Base-by-base conservation (phyloP, 2,797 vertebrate species). In the Sciurus carolinensis region DNA sequence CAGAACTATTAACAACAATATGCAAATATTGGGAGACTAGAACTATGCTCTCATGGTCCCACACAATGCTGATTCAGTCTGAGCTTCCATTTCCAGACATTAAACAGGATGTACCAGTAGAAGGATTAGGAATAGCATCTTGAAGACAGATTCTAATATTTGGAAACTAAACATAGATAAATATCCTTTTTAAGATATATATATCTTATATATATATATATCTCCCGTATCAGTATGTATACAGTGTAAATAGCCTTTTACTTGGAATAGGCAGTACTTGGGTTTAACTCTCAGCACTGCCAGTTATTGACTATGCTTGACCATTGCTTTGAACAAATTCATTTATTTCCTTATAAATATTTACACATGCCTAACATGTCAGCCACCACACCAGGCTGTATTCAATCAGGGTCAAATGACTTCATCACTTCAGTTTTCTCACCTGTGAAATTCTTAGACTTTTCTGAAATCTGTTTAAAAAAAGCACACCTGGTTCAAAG, bases 71-170 rank as follows among this genome's bases (percentile, higher is more conserved):
- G 33, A 36, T 54, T 57, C 33, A 22, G 13, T 26, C 75, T 69
- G 22, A 36, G 10, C 33, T 77, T 26, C 12, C 26, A 13, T 87
- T 64, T 87, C 69, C 36, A 50, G 28, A 42, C 52, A 36, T 10
- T 54, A 71, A 85, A 71, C 67, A 22, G 50, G 39, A 36, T 84
- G 39, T 8, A 7, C n/a, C 33, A 30, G 5, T 71, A 69, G 72
- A 72, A 87, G 36, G 33, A 54, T 69, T 87, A 22, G 50, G 18
- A 77, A 73, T 47, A 73, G 33, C 33, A 44, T 72, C 88, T 76
- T 62, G 20, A 94, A 82, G 73, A 82, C 7, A 66, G 10, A 80
- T 54, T 62, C 77, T 85, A 73, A 44, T 81, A 28, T 79, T 96
- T 81, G 33, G 54, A 95, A 87, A 64, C 75, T 72, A 77, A 90